Evolutionary conservation across 2,888 invertebrate genomes (phyloP).

Genomic region (Gymnoscelis rufifasciata): DNA sequence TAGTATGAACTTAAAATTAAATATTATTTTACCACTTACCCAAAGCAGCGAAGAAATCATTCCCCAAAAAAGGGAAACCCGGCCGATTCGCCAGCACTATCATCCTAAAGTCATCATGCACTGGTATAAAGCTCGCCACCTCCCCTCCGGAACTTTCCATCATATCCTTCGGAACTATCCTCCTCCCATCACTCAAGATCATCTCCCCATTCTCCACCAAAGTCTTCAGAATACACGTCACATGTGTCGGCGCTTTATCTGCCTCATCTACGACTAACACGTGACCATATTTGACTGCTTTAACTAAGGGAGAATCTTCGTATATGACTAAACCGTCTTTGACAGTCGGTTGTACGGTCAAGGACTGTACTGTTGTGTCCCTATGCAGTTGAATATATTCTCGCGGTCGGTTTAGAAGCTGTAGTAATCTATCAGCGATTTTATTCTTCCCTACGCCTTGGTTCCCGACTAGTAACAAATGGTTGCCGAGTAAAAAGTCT

Average conservation of each 20-base stretch:
- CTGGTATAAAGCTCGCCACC: conserved; percentile 81
- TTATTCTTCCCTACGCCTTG: conserved; percentile 99
- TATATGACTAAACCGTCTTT: conserved; percentile 92
- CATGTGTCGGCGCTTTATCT: conserved; percentile 98
- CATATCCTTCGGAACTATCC: conserved; percentile 84
- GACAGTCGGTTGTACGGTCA: conserved; percentile 95
- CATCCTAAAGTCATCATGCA: conserved; percentile 95
- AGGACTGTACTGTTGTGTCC: conserved; percentile 96
- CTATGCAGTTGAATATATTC: conserved; percentile 97
- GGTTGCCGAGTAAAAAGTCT: conserved; percentile 94
- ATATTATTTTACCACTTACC: conserved; percentile 70
- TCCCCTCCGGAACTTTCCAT: conserved; percentile 61
- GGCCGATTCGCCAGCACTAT: conserved; percentile 97
- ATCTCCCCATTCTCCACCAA: conserved; percentile 97
- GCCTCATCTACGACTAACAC: conserved; percentile 97
- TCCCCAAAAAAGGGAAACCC: conserved; percentile 98
- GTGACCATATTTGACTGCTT: conserved; percentile 92
- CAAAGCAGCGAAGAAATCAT: conserved; percentile 94
- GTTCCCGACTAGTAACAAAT: conserved; percentile 96
- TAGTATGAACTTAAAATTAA: too few relatives aligned
- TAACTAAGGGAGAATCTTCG: conserved; percentile 96
- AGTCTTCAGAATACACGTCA: conserved; percentile 96
- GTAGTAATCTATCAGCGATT: conserved; percentile 92
- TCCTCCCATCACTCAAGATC: conserved; percentile 95
- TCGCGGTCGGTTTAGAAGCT: conserved; percentile 91